phyloP scores from a whole-genome alignment of 2,113 vertebrate genomes.

The Callaeas wilsoni region DNA sequence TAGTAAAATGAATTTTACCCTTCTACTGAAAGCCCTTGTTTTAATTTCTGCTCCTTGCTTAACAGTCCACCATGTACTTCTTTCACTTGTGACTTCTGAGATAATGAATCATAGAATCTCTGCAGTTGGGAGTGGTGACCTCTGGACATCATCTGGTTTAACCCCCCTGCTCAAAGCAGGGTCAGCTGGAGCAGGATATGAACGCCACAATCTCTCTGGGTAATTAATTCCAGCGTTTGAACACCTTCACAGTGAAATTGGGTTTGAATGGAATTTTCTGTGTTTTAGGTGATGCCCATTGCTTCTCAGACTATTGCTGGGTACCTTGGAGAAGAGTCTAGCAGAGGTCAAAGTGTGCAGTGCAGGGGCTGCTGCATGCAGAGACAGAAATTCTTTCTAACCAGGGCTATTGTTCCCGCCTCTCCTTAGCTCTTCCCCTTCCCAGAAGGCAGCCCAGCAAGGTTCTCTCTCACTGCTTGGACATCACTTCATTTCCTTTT shows the following conservation, averaged over 20 bases:
- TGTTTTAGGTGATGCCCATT: not conserved
- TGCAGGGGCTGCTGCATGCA: not conserved
- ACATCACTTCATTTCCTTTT: not conserved
- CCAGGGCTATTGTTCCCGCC: rapidly evolving
- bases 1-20: not conserved
- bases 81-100: not conserved
- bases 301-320: not conserved
- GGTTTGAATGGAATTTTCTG: not conserved
- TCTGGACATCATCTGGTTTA: not conserved
- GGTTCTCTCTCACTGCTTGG: not conserved
- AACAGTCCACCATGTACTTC: not conserved
- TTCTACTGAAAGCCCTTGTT: not conserved
- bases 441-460: not conserved
- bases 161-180: rapidly evolving
- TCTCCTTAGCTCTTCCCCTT: not conserved
- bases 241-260: not conserved
- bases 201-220: not conserved
- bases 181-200: not conserved
- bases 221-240: not conserved
- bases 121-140: not conserved
- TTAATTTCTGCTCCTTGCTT: not conserved
- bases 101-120: not conserved
- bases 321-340: not conserved
- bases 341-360: not conserved
- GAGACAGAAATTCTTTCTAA: not conserved